phyloP scores from a whole-genome alignment of 2,113 vertebrate species.

The Odocoileus hemionus region DNA sequence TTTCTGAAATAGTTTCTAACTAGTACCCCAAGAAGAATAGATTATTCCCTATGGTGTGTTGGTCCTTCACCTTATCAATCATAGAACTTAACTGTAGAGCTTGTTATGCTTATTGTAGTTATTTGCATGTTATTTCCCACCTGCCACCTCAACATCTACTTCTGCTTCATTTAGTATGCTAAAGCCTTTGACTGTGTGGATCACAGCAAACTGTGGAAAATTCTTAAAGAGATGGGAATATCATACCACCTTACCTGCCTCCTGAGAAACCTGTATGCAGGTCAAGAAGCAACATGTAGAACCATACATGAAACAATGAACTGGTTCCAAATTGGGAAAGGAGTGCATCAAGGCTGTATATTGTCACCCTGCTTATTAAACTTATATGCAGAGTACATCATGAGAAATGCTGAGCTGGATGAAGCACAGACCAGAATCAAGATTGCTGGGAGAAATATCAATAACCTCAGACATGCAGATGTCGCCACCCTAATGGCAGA shows the following conservation, averaged over 20 bases:
- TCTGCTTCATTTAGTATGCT: neutral
- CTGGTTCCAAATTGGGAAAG: neutral
- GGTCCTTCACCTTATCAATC: neutral
- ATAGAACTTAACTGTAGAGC: neutral
- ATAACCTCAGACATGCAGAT: neutral
- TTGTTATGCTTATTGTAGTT: neutral
- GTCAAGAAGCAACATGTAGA: neutral
- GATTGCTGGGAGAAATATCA: neutral
- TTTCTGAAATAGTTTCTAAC: neutral
- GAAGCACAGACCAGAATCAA: neutral
- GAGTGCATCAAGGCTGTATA: neutral
- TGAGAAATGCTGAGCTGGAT: neutral
- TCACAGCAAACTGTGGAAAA: neutral
- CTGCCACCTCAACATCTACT: neutral
- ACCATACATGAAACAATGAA: neutral
- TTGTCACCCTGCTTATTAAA: neutral
- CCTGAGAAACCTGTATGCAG: neutral
- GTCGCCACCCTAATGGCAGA: neutral
- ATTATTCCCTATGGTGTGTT: neutral
- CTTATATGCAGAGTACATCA: neutral
- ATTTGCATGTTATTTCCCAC: neutral
- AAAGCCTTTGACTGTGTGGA: neutral
- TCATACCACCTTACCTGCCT: neutral
- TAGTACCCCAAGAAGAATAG: neutral
- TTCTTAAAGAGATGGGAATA: neutral